phyloP scores from a whole-genome alignment of 2,797 vertebrate genomes.

The Pseudomugil tenellus region DNA sequence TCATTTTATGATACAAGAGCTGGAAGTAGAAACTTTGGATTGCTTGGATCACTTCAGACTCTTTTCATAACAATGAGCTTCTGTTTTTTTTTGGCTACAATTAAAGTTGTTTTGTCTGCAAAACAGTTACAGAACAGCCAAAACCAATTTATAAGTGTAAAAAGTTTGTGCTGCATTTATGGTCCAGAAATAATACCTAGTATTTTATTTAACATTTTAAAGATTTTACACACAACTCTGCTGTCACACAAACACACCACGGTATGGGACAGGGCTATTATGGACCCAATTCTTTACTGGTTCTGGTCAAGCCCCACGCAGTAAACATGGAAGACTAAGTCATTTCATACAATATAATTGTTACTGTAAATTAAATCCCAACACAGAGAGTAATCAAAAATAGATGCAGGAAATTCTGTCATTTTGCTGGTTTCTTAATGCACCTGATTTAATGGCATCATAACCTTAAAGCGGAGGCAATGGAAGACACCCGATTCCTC shows the following conservation, averaged over 20 bases:
- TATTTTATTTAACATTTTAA: background rate
- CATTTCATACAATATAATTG: slow-evolving; percentile 14
- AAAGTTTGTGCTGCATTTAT: slow-evolving; percentile 16
- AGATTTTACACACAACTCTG: background rate
- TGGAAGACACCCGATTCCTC: slow-evolving; percentile 44
- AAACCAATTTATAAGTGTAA: slow-evolving; percentile 13
- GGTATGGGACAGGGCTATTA: slow-evolving; percentile 12
- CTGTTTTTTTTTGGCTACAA: slow-evolving; percentile 1
- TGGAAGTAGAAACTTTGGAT: slow-evolving; percentile 25
- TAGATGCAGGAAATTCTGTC: background rate
- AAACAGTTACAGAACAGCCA: slow-evolving; percentile 21
- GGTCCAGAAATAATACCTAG: slow-evolving; percentile 10
- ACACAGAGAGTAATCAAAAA: slow-evolving; percentile 9
- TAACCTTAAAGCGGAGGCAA: slow-evolving; percentile 34
- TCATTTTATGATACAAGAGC: slow-evolving; percentile 3
- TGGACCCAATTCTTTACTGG: slow-evolving; percentile 14
- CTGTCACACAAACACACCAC: background rate
- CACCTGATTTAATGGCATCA: slow-evolving; percentile 13
- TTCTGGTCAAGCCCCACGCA: background rate
- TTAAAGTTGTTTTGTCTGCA: slow-evolving; percentile 14
- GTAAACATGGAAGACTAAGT: slow-evolving; percentile 19
- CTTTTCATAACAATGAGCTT: slow-evolving; percentile 34
- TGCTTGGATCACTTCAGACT: slow-evolving; percentile 14
- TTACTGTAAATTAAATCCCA: slow-evolving; percentile 2
- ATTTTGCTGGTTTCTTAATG: slow-evolving; percentile 38